Conservation (phyloP, 2,888 invertebrate genomes). For the Eupithecia insigniata region DNA sequence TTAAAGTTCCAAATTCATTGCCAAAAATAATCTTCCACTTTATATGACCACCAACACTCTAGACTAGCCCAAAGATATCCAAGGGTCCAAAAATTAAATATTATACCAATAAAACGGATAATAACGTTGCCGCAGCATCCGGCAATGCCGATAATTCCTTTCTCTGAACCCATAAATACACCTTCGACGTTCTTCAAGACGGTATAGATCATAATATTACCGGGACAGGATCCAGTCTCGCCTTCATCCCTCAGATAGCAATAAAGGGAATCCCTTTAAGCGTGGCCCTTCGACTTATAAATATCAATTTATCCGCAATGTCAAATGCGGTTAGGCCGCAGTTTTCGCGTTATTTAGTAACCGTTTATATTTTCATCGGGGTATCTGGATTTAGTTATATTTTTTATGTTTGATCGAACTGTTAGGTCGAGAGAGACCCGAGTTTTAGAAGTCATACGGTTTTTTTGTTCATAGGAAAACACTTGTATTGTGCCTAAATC, state of each 20-base stretch:
- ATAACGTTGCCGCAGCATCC: conserved; percentile 80
- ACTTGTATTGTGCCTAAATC: too few species aligned
- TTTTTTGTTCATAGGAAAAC: too few species aligned
- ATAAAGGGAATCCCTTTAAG: conserved; percentile 84
- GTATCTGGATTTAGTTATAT: background rate
- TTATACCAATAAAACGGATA: conserved; percentile 84
- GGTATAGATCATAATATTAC: conserved; percentile 81
- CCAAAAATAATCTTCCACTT: conserved; percentile 75
- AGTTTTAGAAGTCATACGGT: too few species aligned
- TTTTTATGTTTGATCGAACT: background rate
- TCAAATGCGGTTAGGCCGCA: conserved; percentile 78
- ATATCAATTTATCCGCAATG: conserved; percentile 83
- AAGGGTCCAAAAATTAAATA: conserved; percentile 81
- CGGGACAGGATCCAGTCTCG: conserved; percentile 77
- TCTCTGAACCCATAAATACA: conserved; percentile 78
- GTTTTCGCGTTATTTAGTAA: conserved; percentile 74
- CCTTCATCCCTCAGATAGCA: conserved; percentile 75
- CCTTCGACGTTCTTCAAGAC: conserved; percentile 81
- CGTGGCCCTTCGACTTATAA: conserved; percentile 82
- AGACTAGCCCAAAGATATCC: conserved; percentile 53
- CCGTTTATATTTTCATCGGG: conserved; percentile 28
- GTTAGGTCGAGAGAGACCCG: background rate
- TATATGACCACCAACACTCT: conserved; percentile 70
- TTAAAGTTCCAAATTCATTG: conserved; percentile 31
- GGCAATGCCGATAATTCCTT: conserved; percentile 77